Base-by-base conservation (phyloP, 2,888 invertebrate genomes). In the Venusia cambrica region DNA sequence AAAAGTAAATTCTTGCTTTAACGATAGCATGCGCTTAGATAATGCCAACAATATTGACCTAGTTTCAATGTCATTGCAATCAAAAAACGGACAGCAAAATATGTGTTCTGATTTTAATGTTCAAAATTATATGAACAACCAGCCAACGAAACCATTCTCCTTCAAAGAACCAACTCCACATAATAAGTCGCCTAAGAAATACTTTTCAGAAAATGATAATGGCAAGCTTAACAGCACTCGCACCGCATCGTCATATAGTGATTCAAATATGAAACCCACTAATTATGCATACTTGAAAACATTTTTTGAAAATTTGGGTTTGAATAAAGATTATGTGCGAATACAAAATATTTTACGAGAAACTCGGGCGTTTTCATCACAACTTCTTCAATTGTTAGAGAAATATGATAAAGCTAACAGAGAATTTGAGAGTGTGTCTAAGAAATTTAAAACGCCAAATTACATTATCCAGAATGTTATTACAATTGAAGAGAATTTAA, bases 341-440 rank as follows among this genome's bases (percentile, higher is more conserved):
- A 44, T 62, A 14, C 43, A 49, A 15, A 59, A 55, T 39, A 63
- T 62, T 9, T 46, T 74, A 32, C 30, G 54, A 32, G 54, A 67
- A 50, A 60, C 73, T 9, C 64, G 61, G 22, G 45, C 36, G 3
- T 68, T 64, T 51, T 62, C 73, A 27, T 26, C 40, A 5, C 51
- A 72, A 8, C 40, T 76, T 6, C 35, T 54, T 5, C 45, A 47
- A 33, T 45, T 73, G 22, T 57, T 80, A 32, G 48, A 65, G 21
- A 59, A 53, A 33, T 76, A 68, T 50, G 68, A 78, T 54, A 67
- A 53, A 36, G 74, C 68, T 6, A 76, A 76, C 39, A 54, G 39
- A 24, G 65, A 72, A 34, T 71, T 72, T 39, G 47, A 63, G 38
- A 69, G 62, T 44, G 39, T 62, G 6, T 55, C 61, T n/a, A 36